Conservation (phyloP, 2,797 vertebrate species). For the Bufotes viridis region DNA sequence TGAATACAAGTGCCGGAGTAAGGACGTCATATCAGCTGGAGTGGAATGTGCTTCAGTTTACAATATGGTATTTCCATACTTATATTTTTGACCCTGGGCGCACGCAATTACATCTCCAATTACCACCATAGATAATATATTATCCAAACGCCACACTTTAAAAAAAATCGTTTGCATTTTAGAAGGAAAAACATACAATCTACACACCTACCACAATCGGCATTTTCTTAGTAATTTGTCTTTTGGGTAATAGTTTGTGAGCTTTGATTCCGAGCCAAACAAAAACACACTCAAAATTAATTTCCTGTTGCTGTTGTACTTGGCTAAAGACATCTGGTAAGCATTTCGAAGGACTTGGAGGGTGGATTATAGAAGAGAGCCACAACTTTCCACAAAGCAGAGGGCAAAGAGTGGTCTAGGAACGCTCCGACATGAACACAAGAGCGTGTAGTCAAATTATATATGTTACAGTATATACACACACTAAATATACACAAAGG, state of each 20-base stretch:
- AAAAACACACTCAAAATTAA: conserved; percentile 60
- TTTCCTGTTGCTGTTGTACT: conserved; percentile 62
- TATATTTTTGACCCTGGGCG: conserved; percentile 24
- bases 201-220: conserved; percentile 38
- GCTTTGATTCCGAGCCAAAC: conserved; percentile 58
- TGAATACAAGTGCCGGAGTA: conserved; percentile 15
- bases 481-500: not conserved
- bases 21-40: conserved; percentile 31
- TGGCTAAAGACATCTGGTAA: conserved; percentile 61
- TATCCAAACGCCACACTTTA: conserved; percentile 4
- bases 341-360: conserved; percentile 55
- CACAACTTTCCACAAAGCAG: conserved; percentile 48
- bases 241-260: conserved; percentile 56
- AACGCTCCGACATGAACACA: not conserved
- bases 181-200: conserved; percentile 16
- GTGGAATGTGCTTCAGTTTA: conserved; percentile 30
- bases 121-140: conserved; percentile 33
- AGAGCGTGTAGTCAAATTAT: not conserved
- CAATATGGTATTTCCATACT: conserved; percentile 24
- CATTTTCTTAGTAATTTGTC: conserved; percentile 48
- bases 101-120: conserved; percentile 23
- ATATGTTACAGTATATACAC: not conserved
- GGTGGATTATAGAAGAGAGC: conserved; percentile 35
- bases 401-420: conserved; percentile 20
- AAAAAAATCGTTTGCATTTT: conserved; percentile 14